Conservation (phyloP, 30 jellyfish, hydroid and myxozoan species). For the Turritopsis rubra region DNA sequence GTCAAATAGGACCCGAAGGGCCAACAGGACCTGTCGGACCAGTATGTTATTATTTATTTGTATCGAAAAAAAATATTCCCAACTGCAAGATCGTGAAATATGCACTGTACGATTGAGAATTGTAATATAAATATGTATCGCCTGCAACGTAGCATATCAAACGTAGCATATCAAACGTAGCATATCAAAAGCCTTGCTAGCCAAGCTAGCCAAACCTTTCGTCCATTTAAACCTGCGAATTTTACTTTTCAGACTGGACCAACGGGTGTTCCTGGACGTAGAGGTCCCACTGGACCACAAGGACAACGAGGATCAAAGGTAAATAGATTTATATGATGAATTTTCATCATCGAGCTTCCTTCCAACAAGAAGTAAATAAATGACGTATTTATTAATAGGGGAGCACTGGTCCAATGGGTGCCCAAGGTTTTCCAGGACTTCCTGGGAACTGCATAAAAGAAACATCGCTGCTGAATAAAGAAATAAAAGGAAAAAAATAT, state of each 20-base stretch:
- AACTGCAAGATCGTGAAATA: neutral
- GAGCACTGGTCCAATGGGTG: conserved; percentile 24
- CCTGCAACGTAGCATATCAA: too few species aligned
- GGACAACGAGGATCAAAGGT: conserved; percentile 18
- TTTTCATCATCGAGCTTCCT: neutral
- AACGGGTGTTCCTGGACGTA: conserved; percentile 20
- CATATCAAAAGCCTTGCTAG: too few species aligned
- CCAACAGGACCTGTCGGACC: conserved; percentile 41
- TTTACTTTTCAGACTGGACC: conserved; percentile 19
- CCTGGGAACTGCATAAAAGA: conserved; percentile 29
- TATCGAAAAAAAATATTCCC: neutral
- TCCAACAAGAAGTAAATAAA: too few species aligned
- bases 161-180: too few species aligned
- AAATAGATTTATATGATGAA: neutral
- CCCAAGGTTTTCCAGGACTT: conserved; percentile 30
- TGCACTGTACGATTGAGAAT: neutral
- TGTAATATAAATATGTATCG: too few species aligned
- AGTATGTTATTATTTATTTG: neutral
- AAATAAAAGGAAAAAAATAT: conserved; percentile 3
- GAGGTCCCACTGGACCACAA: conserved; percentile 18
- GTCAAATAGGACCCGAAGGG: conserved; percentile 16
- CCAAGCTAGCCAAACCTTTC: too few species aligned
- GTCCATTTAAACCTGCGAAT: too few species aligned
- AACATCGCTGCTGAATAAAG: neutral
- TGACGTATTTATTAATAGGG: too few species aligned